Evolutionary conservation across 2,888 invertebrate genomes (phyloP), one percentile per base, ranked within the genome.

Genomic region (Neocrepidodera transversa): DNA sequence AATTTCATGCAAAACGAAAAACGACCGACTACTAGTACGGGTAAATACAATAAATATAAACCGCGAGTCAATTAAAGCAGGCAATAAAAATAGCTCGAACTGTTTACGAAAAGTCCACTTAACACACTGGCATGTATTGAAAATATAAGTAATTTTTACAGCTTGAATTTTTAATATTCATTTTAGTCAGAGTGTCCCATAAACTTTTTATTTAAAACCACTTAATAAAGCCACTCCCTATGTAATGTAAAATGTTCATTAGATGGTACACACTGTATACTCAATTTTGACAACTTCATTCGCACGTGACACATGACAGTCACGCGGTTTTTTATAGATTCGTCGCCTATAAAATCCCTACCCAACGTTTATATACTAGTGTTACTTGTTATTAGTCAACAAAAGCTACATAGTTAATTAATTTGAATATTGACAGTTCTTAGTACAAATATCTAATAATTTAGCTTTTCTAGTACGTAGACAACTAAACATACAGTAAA

Each of bases 221-320:
- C 65, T 66, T 66, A 63, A 67, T 43, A 69, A 68, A 70, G 71
- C 74, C 74, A 74, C 74, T 74, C 74, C 74, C 73, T 48, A 71
- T 70, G 64, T 62, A 65, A 71, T 70, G 64, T 62, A 65, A 68
- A 48, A 45, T 43, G 17, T 53, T 28, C 18, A 28, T 54, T 57
- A 36, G 10, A 53, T 59, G 59, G 45, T 50, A 59, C 62, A 63
- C 59, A 53, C 62, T 56, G 62, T 62, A 62, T 62, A 53, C 43
- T 42, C 48, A 35, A 57, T 51, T 54, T 60, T 58, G 57, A 57
- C 58, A 60, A 60, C 53, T 61, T 54, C 60, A 57, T 48, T 59
- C 60, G 62, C 70, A 68, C 66, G 68, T 65, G 66, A 68, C 55
- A 49, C 35, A 28, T 40, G 45, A 53, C 26, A 62, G 62, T 69